phyloP scores from a whole-genome alignment of 2,797 vertebrate species.

The Tragopan temminckii region DNA sequence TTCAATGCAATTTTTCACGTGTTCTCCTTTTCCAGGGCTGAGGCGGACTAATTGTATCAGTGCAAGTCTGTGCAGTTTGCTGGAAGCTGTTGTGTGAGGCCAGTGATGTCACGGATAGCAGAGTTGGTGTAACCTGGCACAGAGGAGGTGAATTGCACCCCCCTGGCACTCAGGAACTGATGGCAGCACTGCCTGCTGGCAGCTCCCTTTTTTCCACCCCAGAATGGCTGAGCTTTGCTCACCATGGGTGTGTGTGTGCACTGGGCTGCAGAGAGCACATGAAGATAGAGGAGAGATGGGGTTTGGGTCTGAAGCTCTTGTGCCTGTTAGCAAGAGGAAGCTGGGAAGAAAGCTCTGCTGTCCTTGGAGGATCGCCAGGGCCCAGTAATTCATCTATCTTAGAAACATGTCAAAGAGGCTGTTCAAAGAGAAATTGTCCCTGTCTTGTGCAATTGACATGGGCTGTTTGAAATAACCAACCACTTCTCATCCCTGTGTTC shows the following conservation, averaged over 20 bases:
- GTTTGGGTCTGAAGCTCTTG: not conserved
- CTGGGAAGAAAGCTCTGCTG: not conserved
- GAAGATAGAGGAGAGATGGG: not conserved
- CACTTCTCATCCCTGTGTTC: not conserved
- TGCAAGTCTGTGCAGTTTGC: constrained; percentile 28
- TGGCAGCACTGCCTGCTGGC: not conserved
- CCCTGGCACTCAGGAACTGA: not conserved
- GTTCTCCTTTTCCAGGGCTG: not conserved
- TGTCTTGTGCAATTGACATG: fast-evolving
- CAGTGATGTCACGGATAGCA: constrained; percentile 11
- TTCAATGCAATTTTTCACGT: not conserved
- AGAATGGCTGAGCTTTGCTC: not conserved
- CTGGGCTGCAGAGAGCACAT: not conserved
- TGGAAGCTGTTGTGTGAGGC: constrained; percentile 54
- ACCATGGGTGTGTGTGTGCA: fast-evolving
- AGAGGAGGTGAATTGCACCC: constrained; percentile 48
- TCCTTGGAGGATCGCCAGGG: not conserved
- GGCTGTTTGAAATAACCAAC: not conserved
- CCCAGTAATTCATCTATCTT: not conserved
- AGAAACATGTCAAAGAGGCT: not conserved
- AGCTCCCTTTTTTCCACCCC: constrained; percentile 30
- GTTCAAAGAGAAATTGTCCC: not conserved
- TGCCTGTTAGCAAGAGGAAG: not conserved
- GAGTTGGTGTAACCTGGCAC: constrained; percentile 68
- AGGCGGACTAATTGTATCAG: constrained; percentile 39